Evolutionary conservation across 1,140 invertebrate species (phyloP), one percentile per base, ranked within the genome.

Genomic region (Lepidotrigona ventralis): DNA sequence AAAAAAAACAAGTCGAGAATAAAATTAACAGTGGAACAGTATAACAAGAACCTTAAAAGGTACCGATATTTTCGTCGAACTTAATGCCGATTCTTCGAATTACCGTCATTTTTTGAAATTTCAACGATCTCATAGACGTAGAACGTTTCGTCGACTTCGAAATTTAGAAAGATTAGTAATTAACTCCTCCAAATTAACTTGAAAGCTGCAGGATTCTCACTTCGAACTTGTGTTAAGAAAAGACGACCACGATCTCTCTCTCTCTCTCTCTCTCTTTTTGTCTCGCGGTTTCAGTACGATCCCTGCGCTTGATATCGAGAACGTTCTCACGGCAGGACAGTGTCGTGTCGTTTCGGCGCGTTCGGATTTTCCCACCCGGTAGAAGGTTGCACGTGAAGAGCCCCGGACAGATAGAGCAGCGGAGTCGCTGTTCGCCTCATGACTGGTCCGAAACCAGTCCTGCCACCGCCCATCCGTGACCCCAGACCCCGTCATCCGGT

Each of bases 361-460:
- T 88, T 88, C 79, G 72, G 64, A 85, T 46, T 54, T 85, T 79
- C 79, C 84, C 91, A 92, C 89, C 91, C 91, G 90, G 88, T 91
- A 91, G 91, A 91, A 85, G 75, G 85, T 86, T 85, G 86, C 85
- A 86, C 85, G 85, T 85, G 88, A 91, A 91, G 85, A 91, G 85
- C 83, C 88, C 73, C 86, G 86, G 88, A 89, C 90, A 89, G 89
- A 91, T 91, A 92, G 89, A 91, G 87, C 87, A 88, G 90, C 88
- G 87, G 90, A 58, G 78, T 85, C 85, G 81, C 79, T 83, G 79
- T 91, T 91, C 90, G 89, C 88, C 87, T 90, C 86, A 90, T 85
- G 90, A 90, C 89, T 89, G 91, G 90, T 90, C 91, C 91, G 89
- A 93, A 93, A 93, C 92, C 92, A 93, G 92, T 93, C 92, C 92